phyloP scores from a whole-genome alignment of 2,113 vertebrate genomes.

The Sorex araneus region DNA sequence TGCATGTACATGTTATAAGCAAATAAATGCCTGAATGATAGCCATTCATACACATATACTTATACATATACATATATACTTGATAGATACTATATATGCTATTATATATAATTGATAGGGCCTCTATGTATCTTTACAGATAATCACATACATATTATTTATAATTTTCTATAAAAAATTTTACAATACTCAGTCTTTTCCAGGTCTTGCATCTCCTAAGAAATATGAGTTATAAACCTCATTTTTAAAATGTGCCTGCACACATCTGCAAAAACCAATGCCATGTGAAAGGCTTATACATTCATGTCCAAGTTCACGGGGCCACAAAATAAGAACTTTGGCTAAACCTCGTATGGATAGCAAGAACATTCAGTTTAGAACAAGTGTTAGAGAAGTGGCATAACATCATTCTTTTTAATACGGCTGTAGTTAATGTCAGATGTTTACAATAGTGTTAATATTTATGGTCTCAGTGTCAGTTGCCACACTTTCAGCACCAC shows the following conservation, averaged over 20 bases:
- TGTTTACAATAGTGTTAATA: too few relatives aligned
- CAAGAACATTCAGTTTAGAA: constrained; percentile 20
- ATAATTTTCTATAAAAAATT: neutral
- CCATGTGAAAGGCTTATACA: neutral
- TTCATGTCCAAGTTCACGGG: neutral
- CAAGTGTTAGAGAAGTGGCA: neutral
- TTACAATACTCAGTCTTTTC: neutral
- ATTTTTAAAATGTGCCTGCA: neutral
- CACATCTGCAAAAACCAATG: neutral
- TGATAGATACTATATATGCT: neutral
- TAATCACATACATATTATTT: neutral
- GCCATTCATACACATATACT: neutral
- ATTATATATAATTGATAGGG: neutral
- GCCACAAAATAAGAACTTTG: neutral
- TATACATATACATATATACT: neutral
- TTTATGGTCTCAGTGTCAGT: too few relatives aligned
- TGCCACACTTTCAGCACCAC: too few relatives aligned
- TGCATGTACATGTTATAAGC: neutral
- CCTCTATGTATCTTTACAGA: neutral
- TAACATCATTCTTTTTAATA: too few relatives aligned
- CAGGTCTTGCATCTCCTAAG: neutral
- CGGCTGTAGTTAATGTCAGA: too few relatives aligned
- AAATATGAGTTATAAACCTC: neutral
- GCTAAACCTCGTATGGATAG: neutral
- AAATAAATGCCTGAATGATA: neutral